These are phyloP conservation scores for Dromius quadrimaculatus DNA, from an alignment of 2,888 invertebrate species.

Conservation along the genomic window DNA sequence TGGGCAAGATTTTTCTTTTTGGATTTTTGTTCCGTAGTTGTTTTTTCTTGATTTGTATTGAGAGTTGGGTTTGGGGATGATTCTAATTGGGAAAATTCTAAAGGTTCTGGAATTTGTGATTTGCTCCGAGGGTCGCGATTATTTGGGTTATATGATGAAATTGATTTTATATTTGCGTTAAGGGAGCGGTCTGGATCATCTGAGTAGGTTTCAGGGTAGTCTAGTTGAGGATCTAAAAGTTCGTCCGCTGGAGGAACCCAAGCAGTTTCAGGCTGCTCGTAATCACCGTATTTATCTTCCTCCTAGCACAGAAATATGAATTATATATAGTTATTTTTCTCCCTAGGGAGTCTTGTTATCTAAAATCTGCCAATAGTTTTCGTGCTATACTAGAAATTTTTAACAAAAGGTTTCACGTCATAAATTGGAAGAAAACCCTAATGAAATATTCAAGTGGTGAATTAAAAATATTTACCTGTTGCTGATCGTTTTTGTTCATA, in stretches of 20 bases:
- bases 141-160: constrained; percentile 30
- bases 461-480: too few relatives aligned
- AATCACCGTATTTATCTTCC: constrained; percentile 43
- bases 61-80: neutral
- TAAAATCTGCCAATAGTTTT: neutral
- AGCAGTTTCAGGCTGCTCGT: constrained; percentile 38
- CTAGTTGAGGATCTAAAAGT: constrained; percentile 38
- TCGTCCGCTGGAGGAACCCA: constrained; percentile 40
- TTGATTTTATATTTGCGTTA: constrained; percentile 26
- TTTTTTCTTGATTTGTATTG: neutral
- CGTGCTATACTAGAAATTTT: neutral
- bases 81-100: neutral
- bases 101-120: constrained; percentile 49
- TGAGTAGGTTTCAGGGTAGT: constrained; percentile 38
- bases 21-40: constrained; percentile 51
- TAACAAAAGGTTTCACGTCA: too few relatives aligned
- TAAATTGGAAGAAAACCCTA: too few relatives aligned
- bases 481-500: constrained; percentile 24
- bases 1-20: constrained; percentile 62
- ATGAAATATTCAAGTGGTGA: too few relatives aligned
- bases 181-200: constrained; percentile 21
- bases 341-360: neutral
- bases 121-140: constrained; percentile 64
- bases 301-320: neutral
- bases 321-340: too few relatives aligned